Percentiles rank a stretch among this genome's conserved stretches.
Evolutionary conservation across 2,113 vertebrate genomes (phyloP).

Genomic region (Zeus faber): DNA sequence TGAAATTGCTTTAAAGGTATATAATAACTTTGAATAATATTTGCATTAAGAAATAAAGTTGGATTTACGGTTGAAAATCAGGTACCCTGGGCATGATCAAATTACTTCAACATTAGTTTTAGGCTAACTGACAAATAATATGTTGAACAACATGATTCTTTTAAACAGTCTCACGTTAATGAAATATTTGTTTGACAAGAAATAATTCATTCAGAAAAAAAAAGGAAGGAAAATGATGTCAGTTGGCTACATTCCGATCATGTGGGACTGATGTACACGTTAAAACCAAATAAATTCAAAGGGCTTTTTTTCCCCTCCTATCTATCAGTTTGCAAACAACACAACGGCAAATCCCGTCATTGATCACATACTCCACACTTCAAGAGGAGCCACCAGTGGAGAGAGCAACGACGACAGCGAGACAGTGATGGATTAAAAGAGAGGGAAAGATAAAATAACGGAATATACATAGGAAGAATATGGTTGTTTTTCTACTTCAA

Average conservation of each 20-base stretch:
- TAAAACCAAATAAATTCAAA: too few species aligned
- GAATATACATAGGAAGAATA: not conserved
- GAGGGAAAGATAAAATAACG: not conserved
- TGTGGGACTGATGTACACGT: too few species aligned
- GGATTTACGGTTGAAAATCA: slow-evolving; percentile 5
- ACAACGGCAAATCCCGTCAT: not conserved
- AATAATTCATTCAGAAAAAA: not conserved
- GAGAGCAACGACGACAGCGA: not conserved
- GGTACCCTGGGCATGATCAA: slow-evolving; percentile 11
- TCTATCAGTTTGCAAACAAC: not conserved
- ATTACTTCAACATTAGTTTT: slow-evolving; percentile 14
- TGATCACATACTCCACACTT: too few species aligned
- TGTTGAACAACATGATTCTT: not conserved
- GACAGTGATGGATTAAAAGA: not conserved
- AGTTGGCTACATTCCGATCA: not conserved
- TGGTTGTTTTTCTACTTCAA: too few species aligned
- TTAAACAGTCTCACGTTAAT: not conserved
- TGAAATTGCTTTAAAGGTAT: slow-evolving; percentile 15
- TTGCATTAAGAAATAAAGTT: slow-evolving; percentile 14
- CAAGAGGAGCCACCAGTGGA: too few species aligned
- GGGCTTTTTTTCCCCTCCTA: too few species aligned
- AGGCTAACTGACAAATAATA: slow-evolving; percentile 1
- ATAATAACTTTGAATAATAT: slow-evolving; percentile 18
- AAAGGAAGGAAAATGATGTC: not conserved
- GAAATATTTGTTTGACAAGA: too few species aligned